Evolutionary conservation across 2,888 invertebrate genomes (phyloP), one percentile per base, ranked within the genome.

Genomic region (Hylaea fasciaria): DNA sequence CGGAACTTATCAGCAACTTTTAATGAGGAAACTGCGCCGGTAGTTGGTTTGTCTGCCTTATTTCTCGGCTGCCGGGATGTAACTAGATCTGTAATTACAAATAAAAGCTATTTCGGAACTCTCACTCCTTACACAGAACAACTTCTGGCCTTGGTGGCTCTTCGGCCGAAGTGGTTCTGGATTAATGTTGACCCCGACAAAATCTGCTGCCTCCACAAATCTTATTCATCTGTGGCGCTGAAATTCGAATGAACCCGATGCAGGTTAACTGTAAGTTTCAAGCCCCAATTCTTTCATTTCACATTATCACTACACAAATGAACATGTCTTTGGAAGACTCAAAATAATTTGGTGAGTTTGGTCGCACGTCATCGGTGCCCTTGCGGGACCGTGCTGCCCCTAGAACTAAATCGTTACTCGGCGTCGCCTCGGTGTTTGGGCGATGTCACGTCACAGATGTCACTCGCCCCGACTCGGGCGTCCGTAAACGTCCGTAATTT

Each of bases 11-110:
- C 45, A 40, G 28, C 39, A 49, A 59, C 49, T 59, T 64, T 49
- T 62, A 59, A 63, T 63, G 59, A 62, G 54, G 57, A 60, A 61
- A 55, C 28, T 58, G 55, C 43, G 41, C 45, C 40, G 28, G 47
- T 52, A 51, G 54, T 60, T 57, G 55, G 59, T 57, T 58, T 57
- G 50, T 55, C 54, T 62, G 52, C 56, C 48, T 45, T 45, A 47
- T 57, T 49, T 43, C 45, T 48, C 50, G 43, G 48, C 53, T 11
- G 52, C 43, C n/a, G 32, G 51, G 32, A 43, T 13, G 45, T 47
- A 41, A 48, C 28, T n/a, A 55, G 35, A 17, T 49, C 46, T 59
- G 52, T 56, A 43, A 56, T 58, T 52, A 45, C 35, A 43, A 40
- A 44, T 37, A 28, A n/a, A 41, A 40, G 41, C 13, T 16, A 55